phyloP scores from a whole-genome alignment of 2,888 invertebrate species.

The Philonicus albiceps region DNA sequence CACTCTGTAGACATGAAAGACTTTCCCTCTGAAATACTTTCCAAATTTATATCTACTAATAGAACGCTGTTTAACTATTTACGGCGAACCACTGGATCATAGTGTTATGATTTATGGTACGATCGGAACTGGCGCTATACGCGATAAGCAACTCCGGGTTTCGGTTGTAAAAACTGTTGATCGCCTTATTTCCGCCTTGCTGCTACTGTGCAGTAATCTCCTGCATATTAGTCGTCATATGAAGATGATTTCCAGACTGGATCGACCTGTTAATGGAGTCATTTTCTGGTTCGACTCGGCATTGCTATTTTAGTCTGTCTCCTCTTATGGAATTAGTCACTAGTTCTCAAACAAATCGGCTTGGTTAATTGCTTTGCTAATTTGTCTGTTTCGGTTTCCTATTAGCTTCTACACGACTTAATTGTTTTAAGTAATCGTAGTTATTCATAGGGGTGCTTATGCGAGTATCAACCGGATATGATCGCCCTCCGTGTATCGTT shows the following conservation, averaged over 20 bases:
- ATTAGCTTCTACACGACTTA: background rate
- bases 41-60: background rate
- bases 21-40: background rate
- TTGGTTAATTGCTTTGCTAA: background rate
- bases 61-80: background rate
- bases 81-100: background rate
- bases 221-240: background rate
- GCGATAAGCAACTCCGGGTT: background rate
- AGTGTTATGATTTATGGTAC: background rate
- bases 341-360: background rate
- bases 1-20: background rate
- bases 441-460: background rate
- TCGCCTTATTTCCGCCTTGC: background rate
- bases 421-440: background rate
- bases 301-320: background rate
- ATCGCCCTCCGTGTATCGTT: constrained; percentile 35
- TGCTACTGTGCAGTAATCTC: background rate
- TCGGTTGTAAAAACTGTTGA: background rate
- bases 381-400: background rate
- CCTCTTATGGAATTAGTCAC: background rate
- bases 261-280: background rate
- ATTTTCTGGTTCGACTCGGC: background rate
- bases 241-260: background rate
- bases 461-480: constrained; percentile 40
- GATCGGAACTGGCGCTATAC: background rate